Evolutionary conservation across 2,797 vertebrate species (phyloP).

Genomic region (Clangula hyemalis): DNA sequence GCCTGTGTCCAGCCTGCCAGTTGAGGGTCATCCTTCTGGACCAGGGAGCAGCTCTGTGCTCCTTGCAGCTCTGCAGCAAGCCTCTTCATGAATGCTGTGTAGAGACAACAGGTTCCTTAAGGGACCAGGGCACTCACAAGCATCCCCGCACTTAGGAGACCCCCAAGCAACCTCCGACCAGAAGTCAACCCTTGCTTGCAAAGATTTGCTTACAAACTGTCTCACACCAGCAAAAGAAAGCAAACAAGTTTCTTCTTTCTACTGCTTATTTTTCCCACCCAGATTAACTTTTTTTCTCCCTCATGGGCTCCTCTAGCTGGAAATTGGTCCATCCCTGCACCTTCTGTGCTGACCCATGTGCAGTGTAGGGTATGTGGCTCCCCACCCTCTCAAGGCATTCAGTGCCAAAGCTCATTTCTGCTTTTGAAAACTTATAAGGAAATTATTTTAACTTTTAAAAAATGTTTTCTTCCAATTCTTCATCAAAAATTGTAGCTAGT

Average conservation of each 20-base stretch:
- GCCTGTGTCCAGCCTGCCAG: not conserved
- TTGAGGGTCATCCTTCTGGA: not conserved
- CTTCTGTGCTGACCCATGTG: not conserved
- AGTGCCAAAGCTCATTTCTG: not conserved
- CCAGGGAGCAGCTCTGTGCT: fast-evolving
- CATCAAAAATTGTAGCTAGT: not conserved
- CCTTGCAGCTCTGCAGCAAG: not conserved
- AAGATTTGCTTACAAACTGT: not conserved
- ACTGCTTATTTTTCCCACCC: not conserved
- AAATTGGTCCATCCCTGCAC: not conserved
- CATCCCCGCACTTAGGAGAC: not conserved
- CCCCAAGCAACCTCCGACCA: not conserved
- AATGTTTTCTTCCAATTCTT: not conserved
- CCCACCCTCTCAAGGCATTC: not conserved
- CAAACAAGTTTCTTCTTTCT: no score
- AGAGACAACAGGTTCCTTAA: not conserved
- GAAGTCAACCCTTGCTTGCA: not conserved
- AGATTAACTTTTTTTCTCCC: fast-evolving
- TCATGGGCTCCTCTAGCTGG: not conserved
- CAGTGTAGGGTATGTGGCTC: fast-evolving
- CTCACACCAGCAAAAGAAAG: not conserved
- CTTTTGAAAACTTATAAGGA: not conserved
- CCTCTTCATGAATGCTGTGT: not conserved
- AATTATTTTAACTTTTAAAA: not conserved
- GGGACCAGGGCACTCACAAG: not conserved